These are phyloP conservation scores for Periparus ater DNA, from an alignment of 2,797 vertebrate genomes.

Conservation along the genomic window DNA sequence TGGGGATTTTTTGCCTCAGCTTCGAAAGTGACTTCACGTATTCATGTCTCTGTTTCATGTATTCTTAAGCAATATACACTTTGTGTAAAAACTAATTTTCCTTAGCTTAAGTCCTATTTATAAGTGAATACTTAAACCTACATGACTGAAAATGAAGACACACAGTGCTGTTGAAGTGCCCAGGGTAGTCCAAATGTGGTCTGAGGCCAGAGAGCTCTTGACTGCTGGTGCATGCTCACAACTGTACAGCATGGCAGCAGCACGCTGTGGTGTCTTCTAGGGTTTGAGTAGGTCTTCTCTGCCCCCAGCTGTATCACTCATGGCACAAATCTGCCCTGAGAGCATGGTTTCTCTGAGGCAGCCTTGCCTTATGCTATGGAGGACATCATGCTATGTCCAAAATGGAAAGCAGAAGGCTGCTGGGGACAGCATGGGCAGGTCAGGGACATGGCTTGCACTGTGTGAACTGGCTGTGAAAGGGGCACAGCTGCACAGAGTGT, in stretches of 20 bases:
- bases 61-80: neutral
- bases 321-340: neutral
- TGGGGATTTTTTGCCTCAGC: rapidly evolving
- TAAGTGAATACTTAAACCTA: neutral
- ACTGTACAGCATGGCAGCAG: neutral
- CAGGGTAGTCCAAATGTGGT: neutral
- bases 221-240: rapidly evolving
- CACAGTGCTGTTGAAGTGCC: neutral
- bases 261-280: neutral
- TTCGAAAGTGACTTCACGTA: neutral
- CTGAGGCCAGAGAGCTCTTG: neutral
- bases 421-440: neutral
- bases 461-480: neutral
- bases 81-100: neutral
- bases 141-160: neutral
- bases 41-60: neutral
- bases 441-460: neutral
- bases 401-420: neutral
- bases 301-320: neutral
- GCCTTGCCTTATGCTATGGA: neutral
- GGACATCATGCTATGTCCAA: neutral
- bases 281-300: neutral
- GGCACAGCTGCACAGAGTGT: neutral
- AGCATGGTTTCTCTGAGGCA: neutral
- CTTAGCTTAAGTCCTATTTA: neutral